Conservation (phyloP, 1,140 invertebrate genomes). For the Drosophila nigrodunni region DNA sequence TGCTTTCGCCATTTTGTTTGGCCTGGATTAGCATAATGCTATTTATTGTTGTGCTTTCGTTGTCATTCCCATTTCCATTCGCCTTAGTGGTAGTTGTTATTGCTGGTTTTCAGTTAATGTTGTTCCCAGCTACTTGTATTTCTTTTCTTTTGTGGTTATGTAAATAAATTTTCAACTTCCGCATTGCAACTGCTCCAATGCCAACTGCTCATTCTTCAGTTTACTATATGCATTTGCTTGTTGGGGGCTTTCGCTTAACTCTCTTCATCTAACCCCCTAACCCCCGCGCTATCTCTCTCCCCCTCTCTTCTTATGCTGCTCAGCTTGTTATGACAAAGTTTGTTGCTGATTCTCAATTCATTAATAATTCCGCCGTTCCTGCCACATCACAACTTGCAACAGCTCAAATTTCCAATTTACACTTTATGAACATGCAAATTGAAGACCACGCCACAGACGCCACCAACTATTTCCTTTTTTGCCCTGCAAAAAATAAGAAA, state of each 20-base stretch:
- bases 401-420: slow-evolving; percentile 59
- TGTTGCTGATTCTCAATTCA: slow-evolving; percentile 55
- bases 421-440: slow-evolving; percentile 60
- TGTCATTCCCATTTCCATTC: slow-evolving; percentile 58
- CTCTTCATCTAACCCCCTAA: no score
- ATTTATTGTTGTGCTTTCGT: slow-evolving; percentile 78
- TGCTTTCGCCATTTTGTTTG: slow-evolving; percentile 78
- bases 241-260: slow-evolving; percentile 26
- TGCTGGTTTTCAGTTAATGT: slow-evolving; percentile 68
- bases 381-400: slow-evolving; percentile 36
- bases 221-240: slow-evolving; percentile 34
- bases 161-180: slow-evolving; percentile 59
- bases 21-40: slow-evolving; percentile 77
- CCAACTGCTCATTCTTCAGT: slow-evolving; percentile 2
- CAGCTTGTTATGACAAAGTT: slow-evolving; percentile 48
- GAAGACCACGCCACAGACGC: slow-evolving; percentile 35
- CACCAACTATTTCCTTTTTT: slow-evolving; percentile 22
- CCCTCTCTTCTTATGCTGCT: not conserved
- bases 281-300: not conserved
- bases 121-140: slow-evolving; percentile 55
- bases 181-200: slow-evolving; percentile 51
- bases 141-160: slow-evolving; percentile 59
- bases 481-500: not conserved
- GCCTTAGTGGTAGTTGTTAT: slow-evolving; percentile 2
- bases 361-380: slow-evolving; percentile 46